These are phyloP conservation scores for Microdon myrmicae DNA, from an alignment of 2,888 invertebrate species.

Conservation along the genomic window DNA sequence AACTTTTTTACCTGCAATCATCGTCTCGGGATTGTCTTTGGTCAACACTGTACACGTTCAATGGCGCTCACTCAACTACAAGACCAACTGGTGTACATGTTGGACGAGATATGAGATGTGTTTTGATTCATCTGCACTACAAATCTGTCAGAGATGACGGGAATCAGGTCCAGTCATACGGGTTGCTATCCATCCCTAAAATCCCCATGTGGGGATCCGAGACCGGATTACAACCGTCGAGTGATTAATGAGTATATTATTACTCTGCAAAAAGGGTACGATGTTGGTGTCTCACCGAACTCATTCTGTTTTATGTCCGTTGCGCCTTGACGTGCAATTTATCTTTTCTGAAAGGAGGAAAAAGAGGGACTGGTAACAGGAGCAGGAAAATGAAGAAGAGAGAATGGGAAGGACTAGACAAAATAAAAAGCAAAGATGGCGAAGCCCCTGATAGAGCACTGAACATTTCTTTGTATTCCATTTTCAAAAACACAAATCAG, in stretches of 20 bases:
- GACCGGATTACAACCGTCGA: constrained; percentile 48
- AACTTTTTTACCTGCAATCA: no score
- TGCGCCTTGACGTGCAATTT: constrained; percentile 44
- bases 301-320: constrained; percentile 41
- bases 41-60: no score
- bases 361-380: constrained; percentile 12
- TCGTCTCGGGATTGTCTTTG: no score
- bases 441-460: no score
- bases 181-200: constrained; percentile 17
- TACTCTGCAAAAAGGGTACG: constrained; percentile 43
- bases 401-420: no score
- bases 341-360: constrained; percentile 29
- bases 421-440: no score
- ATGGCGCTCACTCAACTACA: no score
- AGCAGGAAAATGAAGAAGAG: no score
- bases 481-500: constrained; percentile 46
- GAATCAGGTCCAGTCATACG: constrained; percentile 48
- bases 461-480: constrained; percentile 29
- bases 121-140: constrained; percentile 50
- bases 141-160: constrained; percentile 51
- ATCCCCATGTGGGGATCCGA: constrained; percentile 28
- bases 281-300: constrained; percentile 30
- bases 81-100: no score
- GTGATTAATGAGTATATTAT: constrained; percentile 53
- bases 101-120: no score